A percentile compares a stretch with the other conserved stretches of the same genome.
Conservation (phyloP, 2,113 vertebrate genomes). For the Microcebus ravelobensis region DNA sequence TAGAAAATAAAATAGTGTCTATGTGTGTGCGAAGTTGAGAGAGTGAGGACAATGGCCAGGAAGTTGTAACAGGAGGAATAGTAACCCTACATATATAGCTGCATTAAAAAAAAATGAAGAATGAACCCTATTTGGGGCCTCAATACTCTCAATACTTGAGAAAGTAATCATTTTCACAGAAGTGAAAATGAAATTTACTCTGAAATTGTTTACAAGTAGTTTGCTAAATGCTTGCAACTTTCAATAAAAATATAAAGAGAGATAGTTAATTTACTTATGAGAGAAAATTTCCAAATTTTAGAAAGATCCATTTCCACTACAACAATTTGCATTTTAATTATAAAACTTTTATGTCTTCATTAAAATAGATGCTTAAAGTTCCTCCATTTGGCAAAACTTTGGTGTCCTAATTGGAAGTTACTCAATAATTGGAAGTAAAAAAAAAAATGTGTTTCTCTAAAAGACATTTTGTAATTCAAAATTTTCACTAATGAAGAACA, state of each 20-base stretch:
- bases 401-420: conserved; percentile 6
- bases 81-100: background rate
- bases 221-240: background rate
- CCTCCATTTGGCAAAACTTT: background rate
- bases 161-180: background rate
- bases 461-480: conserved; percentile 26
- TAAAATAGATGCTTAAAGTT: background rate
- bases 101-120: background rate
- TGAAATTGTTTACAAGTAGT: background rate
- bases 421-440: background rate
- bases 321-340: background rate
- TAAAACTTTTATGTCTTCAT: background rate
- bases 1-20: background rate
- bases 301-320: background rate
- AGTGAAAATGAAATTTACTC: background rate
- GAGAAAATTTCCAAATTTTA: background rate
- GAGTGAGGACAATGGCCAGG: background rate
- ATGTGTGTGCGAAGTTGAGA: background rate
- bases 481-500: background rate
- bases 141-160: background rate
- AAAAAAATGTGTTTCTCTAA: conserved; percentile 19
- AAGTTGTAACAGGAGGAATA: background rate
- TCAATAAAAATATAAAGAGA: conserved; percentile 17
- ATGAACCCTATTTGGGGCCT: background rate
- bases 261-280: background rate